phyloP scores from a whole-genome alignment of 2,888 invertebrate species.

The Allolobophora icterica region DNA sequence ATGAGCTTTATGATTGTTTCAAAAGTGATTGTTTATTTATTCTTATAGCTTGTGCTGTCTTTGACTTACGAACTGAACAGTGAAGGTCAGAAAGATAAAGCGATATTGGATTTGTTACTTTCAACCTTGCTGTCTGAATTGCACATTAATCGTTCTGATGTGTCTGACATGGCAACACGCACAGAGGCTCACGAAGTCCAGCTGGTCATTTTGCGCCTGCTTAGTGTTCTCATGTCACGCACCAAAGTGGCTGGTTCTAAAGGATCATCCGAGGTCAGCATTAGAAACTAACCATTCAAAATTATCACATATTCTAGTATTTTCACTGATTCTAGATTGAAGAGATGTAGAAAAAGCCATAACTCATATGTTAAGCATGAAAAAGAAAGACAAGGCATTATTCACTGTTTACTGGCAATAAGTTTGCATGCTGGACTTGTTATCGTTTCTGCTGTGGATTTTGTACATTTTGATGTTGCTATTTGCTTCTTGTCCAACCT shows the following conservation, averaged over 20 bases:
- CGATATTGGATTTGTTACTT: slow-evolving; percentile 69
- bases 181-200: slow-evolving; percentile 71
- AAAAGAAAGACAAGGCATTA: no score
- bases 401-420: no score
- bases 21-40: neutral
- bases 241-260: slow-evolving; percentile 58
- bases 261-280: slow-evolving; percentile 67
- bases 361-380: no score
- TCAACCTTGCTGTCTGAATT: slow-evolving; percentile 25
- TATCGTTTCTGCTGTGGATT: no score
- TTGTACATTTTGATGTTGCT: no score
- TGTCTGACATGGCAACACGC: slow-evolving; percentile 66
- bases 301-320: neutral
- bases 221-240: slow-evolving; percentile 72
- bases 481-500: no score
- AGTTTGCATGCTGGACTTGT: no score
- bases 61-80: slow-evolving; percentile 86
- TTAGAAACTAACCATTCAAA: neutral
- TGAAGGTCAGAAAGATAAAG: slow-evolving; percentile 81
- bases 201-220: slow-evolving; percentile 82
- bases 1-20: neutral
- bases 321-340: neutral
- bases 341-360: no score
- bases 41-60: slow-evolving; percentile 80
- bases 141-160: neutral